Evolutionary conservation across 2,888 invertebrate species (phyloP), one percentile per base, ranked within the genome.

Genomic region (Operophtera brumata): DNA sequence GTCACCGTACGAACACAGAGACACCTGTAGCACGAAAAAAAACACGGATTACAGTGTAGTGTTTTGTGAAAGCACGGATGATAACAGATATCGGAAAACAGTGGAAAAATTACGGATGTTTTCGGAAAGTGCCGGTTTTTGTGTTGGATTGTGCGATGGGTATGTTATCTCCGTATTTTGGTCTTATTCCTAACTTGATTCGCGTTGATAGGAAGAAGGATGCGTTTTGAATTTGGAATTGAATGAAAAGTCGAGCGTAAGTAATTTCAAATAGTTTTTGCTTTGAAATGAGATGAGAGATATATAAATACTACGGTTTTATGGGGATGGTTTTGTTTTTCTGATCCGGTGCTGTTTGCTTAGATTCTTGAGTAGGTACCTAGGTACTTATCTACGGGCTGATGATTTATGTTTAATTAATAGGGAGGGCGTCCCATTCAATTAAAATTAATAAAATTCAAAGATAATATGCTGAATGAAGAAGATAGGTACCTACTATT

Each of bases 1-100:
- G 57, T 57, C 32, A 46, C 35, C 7, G 20, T 25, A 11, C 1
- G 7, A 8, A 5, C 2, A 1, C 8, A 7, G 12, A 13, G 1
- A 42, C 35, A 52, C 57, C 57, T 57, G 57, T 57, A 30, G 52
- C 48, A 53, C 48, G 35, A 35, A 35, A 41, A 44, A 43, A 49
- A 55, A 37, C 32, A 13, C 50, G 61, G 61, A 59, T 61, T 47
- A 51, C 61, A 61, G 61, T 61, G 61, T 28, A 46, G 50, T 54
- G 56, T 47, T 32, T 48, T 46, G 55, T 51, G 47, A 9, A 30
- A 30, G 7, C 2, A 30, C 30, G 20, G 20, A 20, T 20, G 20
- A 30, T 35, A 12, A 34, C 13, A 32, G 44, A 12, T 47, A 34
- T 42, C 13, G 32, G 43, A 44, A 30, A 42, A 39, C 25, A 26